These are phyloP conservation scores for Erythrolamprus reginae DNA, from an alignment of 2,113 vertebrate genomes.

Conservation along the genomic window DNA sequence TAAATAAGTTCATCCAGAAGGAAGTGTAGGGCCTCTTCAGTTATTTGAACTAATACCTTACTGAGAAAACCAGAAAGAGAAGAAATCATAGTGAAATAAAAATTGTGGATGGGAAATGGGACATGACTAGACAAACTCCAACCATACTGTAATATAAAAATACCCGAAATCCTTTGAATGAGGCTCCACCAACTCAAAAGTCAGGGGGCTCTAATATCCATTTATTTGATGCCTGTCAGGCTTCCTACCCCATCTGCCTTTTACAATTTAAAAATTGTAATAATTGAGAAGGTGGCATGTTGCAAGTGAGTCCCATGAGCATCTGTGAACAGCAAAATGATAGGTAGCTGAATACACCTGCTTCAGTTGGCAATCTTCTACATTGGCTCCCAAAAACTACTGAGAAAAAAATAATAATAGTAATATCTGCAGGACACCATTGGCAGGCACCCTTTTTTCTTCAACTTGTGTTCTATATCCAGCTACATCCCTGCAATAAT, in stretches of 20 bases:
- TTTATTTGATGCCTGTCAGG: not conserved
- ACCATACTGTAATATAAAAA: not conserved
- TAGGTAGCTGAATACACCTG: not conserved
- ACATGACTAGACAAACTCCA: not conserved
- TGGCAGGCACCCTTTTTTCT: not conserved
- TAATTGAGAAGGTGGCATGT: not conserved
- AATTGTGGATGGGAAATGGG: not conserved
- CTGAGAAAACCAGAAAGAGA: constrained; percentile 60
- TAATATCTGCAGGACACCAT: not conserved
- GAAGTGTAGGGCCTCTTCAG: constrained; percentile 64
- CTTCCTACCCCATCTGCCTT: not conserved
- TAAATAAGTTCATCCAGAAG: constrained; percentile 86
- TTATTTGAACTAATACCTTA: constrained; percentile 68
- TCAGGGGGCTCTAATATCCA: not conserved
- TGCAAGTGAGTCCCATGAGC: not conserved
- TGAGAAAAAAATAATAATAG: not conserved
- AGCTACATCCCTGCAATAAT: not conserved
- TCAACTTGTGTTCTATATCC: not conserved
- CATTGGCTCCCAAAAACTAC: not conserved
- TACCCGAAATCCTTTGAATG: not conserved
- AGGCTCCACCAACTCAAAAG: not conserved
- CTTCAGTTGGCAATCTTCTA: not conserved
- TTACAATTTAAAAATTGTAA: not conserved
- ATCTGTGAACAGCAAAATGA: not conserved
- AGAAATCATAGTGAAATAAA: not conserved